Conservation (phyloP, 2,113 vertebrate species). For the Emydocephalus ijimae region DNA sequence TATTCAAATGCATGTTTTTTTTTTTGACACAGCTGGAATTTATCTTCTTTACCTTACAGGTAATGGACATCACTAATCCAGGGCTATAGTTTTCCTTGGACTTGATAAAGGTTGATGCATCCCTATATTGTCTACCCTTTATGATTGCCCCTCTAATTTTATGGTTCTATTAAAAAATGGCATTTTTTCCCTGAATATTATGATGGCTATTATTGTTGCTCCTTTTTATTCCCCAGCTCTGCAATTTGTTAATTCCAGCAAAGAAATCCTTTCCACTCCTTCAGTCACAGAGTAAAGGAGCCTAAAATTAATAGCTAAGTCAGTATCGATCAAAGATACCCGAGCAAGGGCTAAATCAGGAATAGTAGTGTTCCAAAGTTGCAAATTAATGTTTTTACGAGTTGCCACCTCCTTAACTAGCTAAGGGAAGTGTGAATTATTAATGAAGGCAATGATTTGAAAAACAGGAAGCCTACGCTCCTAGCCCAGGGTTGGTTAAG, state of each 20-base stretch:
- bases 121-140: not conserved
- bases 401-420: not conserved
- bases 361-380: not conserved
- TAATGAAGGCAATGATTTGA: not conserved
- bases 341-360: not conserved
- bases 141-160: too few species aligned
- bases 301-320: slow-evolving; percentile 8
- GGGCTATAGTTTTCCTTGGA: not conserved
- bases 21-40: not conserved
- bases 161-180: not conserved
- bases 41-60: not conserved
- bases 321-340: not conserved
- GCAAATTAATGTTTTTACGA: not conserved
- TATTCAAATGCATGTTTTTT: not conserved
- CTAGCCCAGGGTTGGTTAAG: not conserved
- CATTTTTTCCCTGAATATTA: not conserved
- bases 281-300: not conserved
- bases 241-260: not conserved
- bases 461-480: not conserved
- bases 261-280: not conserved
- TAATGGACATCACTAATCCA: not conserved
- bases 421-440: not conserved
- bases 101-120: not conserved
- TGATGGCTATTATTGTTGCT: not conserved
- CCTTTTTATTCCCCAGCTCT: not conserved